phyloP scores from a whole-genome alignment of 1,140 invertebrate genomes.

The Drosophila parabipectinata region DNA sequence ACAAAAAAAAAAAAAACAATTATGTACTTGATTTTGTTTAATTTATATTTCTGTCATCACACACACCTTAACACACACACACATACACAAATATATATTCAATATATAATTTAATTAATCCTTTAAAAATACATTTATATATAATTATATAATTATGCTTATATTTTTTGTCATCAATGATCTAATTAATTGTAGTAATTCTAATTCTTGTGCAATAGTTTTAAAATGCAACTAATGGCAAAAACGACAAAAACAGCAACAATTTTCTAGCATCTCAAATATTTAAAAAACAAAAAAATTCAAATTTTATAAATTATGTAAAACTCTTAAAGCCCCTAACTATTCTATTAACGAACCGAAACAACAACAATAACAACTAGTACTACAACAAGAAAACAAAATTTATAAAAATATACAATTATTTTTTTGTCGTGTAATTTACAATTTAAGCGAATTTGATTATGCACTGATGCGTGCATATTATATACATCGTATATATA shows the following conservation, averaged over 20 bases:
- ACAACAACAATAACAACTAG: conserved; percentile 26
- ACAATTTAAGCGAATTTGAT: conserved; percentile 53
- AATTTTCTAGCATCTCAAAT: conserved; percentile 68
- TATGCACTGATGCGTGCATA: conserved; percentile 35
- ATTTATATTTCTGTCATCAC: conserved; percentile 41
- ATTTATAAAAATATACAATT: conserved; percentile 34
- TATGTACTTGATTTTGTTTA: conserved; percentile 43
- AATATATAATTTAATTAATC: conserved; percentile 44
- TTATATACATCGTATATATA: conserved; percentile 10
- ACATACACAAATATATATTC: conserved; percentile 23
- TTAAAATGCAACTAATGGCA: conserved; percentile 66
- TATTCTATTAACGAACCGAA: conserved; percentile 50
- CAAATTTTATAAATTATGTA: conserved; percentile 59
- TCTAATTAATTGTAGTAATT: conserved; percentile 67
- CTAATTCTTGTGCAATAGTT: conserved; percentile 79
- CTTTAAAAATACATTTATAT: conserved; percentile 36
- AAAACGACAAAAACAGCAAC: conserved; percentile 19
- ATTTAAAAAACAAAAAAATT: conserved; percentile 54
- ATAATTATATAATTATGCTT: conserved; percentile 33
- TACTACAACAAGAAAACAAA: conserved; percentile 13
- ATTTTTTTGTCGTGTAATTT: conserved; percentile 71
- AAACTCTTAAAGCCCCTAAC: conserved; percentile 26
- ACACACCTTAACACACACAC: conserved; percentile 25
- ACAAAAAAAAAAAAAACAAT: conserved; percentile 5
- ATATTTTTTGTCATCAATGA: conserved; percentile 56